phyloP scores from a whole-genome alignment of 2,113 vertebrate species.

The Steatornis caripensis region DNA sequence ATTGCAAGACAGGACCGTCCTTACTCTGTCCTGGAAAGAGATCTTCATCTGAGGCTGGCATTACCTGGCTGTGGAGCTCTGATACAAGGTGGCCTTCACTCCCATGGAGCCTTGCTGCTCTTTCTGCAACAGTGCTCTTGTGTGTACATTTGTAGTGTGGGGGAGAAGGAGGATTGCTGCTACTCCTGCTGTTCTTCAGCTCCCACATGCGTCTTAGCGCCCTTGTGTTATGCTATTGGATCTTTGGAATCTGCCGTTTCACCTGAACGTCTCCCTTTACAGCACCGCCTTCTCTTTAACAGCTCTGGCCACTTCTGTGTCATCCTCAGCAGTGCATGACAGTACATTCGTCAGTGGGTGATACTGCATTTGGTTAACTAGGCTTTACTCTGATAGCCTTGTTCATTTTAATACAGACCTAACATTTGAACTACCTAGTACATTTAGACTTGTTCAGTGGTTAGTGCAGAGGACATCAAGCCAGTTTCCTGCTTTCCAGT shows the following conservation, averaged over 20 bases:
- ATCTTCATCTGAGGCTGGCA: not conserved
- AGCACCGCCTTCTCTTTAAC: not conserved
- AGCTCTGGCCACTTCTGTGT: not conserved
- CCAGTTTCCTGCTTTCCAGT: not conserved
- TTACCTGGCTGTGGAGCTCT: not conserved
- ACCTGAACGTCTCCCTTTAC: not conserved
- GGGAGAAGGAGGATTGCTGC: not conserved
- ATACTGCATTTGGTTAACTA: not conserved
- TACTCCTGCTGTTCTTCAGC: not conserved
- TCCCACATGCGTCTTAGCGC: not conserved
- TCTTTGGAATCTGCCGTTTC: not conserved
- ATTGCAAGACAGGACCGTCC: not conserved
- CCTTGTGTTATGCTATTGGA: not conserved
- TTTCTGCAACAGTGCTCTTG: not conserved
- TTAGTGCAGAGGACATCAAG: not conserved
- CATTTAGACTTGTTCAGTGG: not conserved
- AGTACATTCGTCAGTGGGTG: not conserved
- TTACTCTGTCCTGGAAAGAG: not conserved
- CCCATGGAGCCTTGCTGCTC: not conserved
- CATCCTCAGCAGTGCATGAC: not conserved
- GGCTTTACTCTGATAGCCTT: not conserved
- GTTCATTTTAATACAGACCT: not conserved
- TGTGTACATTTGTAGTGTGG: not conserved
- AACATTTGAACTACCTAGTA: not conserved
- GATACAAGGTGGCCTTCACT: accelerated